Evolutionary conservation across 2,888 invertebrate genomes (phyloP), one percentile per base, ranked within the genome.

Genomic region (Melikaiella ostensackeni): DNA sequence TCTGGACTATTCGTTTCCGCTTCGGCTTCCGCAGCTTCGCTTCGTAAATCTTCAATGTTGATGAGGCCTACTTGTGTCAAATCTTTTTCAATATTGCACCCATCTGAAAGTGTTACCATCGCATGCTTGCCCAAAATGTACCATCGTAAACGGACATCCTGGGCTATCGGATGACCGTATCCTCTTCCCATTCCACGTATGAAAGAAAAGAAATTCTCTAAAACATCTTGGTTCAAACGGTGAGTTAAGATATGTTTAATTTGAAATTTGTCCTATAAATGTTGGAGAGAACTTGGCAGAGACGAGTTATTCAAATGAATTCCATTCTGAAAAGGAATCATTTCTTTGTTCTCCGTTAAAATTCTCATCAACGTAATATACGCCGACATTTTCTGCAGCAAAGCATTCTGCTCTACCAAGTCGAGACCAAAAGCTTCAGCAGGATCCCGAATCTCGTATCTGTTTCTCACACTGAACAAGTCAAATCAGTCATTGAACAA

Each of bases 161-260:
- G 55, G 8, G 84, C 81, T n/a, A 80, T 76, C 30, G 85, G 86
- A 75, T 87, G 84, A 76, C 86, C 84, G 78, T 87, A 83, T 13
- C 79, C 63, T 8, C 81, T 85, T 42, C 86, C 87, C 83, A 86
- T 84, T 13, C 79, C 85, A 62, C 85, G 70, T 21, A 88, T 82
- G 78, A 86, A 86, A 9, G 85, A 79, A 81, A 87, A 86, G 66
- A 86, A 85, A 63, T 85, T 86, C 81, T 86, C 85, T 0, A 85
- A 33, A 2, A 85, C 70, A 57, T 83, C 80, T 70, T 81, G 82
- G 73, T 83, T 82, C 30, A 79, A 30, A 27, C 75, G 21, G n/a
- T 46, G 4, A 1, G 77, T 79, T 21, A 79, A 27, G 24, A 79
- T 77, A 27, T 77, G 77, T n/a, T 75, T 21, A 6, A 77, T 42